Evolutionary conservation across 1,140 invertebrate genomes (phyloP).

Genomic region (Holcopasites calliopsidis): DNA sequence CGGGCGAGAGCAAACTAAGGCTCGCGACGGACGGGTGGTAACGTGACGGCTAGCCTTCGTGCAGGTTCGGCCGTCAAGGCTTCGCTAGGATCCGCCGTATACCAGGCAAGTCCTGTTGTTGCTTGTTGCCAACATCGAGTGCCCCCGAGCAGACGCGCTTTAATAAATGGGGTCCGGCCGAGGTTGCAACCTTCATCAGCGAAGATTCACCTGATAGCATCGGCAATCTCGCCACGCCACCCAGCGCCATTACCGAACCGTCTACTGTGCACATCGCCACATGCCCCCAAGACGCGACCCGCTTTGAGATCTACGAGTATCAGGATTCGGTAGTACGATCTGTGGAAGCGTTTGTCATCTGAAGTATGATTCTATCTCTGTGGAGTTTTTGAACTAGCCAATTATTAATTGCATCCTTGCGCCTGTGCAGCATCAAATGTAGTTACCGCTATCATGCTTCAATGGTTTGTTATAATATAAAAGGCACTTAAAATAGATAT

Average conservation of each 20-base stretch:
- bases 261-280: constrained; percentile 61
- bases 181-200: constrained; percentile 76
- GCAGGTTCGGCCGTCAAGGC: constrained; percentile 21
- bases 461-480: too few species aligned
- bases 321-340: background rate
- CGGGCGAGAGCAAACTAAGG: constrained; percentile 40
- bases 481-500: too few species aligned
- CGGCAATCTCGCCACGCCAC: constrained; percentile 71
- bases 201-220: constrained; percentile 73
- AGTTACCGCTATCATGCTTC: too few species aligned
- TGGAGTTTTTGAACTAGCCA: too few species aligned
- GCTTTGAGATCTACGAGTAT: constrained; percentile 13
- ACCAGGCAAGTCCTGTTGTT: background rate
- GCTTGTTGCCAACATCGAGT: constrained; percentile 28
- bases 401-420: too few species aligned
- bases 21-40: constrained; percentile 2
- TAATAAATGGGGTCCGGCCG: constrained; percentile 73
- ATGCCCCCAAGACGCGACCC: constrained; percentile 13
- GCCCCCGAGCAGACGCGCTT: constrained; percentile 62
- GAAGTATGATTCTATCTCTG: too few species aligned
- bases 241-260: constrained; percentile 68
- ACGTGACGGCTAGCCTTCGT: constrained; percentile 19
- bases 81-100: background rate
- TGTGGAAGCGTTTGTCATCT: too few species aligned
- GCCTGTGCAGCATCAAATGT: too few species aligned